Percentiles rank a stretch among this genome's conserved stretches.
Conservation (phyloP, 2,888 invertebrate genomes). For the Lathronympha strigana region DNA sequence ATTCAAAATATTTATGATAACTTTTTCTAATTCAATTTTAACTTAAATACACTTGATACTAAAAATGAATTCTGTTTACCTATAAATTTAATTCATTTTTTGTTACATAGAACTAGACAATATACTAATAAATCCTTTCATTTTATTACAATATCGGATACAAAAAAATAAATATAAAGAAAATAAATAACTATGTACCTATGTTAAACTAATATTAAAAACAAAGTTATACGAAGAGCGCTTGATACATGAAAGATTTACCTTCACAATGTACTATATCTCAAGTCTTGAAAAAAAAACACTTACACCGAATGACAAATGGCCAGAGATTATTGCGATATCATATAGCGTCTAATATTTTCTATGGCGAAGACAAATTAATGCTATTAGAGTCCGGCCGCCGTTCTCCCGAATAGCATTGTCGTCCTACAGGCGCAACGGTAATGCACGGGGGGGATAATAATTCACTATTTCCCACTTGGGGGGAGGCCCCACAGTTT, state of each 20-base stretch:
- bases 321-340: slow-evolving; percentile 39
- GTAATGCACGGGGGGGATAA: slow-evolving; percentile 53
- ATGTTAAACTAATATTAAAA: not conserved
- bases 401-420: slow-evolving; percentile 37
- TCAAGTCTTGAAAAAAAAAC: slow-evolving; percentile 31
- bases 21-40: no score
- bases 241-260: slow-evolving; percentile 7
- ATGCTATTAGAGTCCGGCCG: slow-evolving; percentile 39
- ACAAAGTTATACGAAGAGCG: not conserved
- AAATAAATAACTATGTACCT: not conserved
- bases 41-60: no score
- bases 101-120: no score
- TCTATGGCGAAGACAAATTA: slow-evolving; percentile 42
- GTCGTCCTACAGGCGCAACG: slow-evolving; percentile 38
- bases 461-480: slow-evolving; percentile 66
- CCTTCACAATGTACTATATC: not conserved
- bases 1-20: no score
- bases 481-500: slow-evolving; percentile 54
- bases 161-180: not conserved
- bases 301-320: slow-evolving; percentile 39
- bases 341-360: slow-evolving; percentile 42
- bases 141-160: not conserved
- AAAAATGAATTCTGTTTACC: no score
- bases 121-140: no score
- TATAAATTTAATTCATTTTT: no score